Evolutionary conservation across 2,888 invertebrate species (phyloP), one percentile per base, ranked within the genome.

Genomic region (Himalopsyche tibetana): DNA sequence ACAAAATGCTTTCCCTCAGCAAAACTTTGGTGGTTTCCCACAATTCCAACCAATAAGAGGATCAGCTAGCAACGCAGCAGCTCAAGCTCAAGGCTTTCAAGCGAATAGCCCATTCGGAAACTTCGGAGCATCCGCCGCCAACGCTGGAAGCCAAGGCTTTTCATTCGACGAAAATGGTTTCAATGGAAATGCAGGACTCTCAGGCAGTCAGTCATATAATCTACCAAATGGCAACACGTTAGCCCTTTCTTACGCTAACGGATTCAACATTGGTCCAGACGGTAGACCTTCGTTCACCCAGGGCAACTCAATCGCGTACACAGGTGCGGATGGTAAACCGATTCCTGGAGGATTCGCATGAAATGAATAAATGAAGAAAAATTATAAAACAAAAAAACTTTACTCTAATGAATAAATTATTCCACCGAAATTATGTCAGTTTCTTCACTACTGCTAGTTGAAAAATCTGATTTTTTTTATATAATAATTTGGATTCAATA

Each of bases 151-250:
- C 5, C 92, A 92, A 88, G 90, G 90, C 0, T 90, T 91, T 69
- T 89, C 90, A 63, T 89, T 83, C 2, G 90, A 89, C 80, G 90
- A 89, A 15, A 90, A 90, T 40, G 90, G 90, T 17, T 85, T 89
- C 36, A 40, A 84, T 11, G 89, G 87, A 80, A 89, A 84, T 42
- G 92, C 91, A 2, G 92, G 91, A 5, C 90, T 91, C 55, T 91
- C 92, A 0, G 90, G 90, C 17, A 91, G 90, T 82, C 92, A 92
- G 88, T 90, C 90, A 5, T 93, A 90, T 84, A 89, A 89, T 3
- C 89, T 93, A 38, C 92, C 92, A 42, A 91, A 91, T 89, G 92
- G 92, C 8, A 90, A 92, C 85, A 90, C 90, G 4, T 89, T 92
- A 1, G 91, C 91, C 86, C 90, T 93, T 51, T 90, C 91, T 3